A percentile compares a stretch with the other conserved stretches of the same genome.
Evolutionary conservation across 2,888 invertebrate genomes (phyloP).

Genomic region (Synanthedon andrenaeformis): DNA sequence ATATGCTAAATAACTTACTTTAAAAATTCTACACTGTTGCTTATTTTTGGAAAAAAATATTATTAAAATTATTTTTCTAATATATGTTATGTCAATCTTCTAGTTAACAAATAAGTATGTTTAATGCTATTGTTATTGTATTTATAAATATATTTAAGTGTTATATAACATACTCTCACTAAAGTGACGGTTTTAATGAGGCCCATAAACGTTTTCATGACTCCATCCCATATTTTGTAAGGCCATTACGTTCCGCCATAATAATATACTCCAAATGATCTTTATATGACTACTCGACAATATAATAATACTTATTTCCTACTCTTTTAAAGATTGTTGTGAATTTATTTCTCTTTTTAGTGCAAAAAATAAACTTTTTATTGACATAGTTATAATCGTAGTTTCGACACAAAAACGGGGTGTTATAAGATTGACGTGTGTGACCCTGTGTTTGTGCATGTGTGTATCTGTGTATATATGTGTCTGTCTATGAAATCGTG

Average conservation of each 20-base stretch:
- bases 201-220: constrained; percentile 29
- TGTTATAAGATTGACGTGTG: background rate
- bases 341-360: background rate
- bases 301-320: background rate
- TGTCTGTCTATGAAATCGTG: too few species aligned
- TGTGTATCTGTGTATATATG: too few species aligned
- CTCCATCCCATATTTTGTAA: constrained; percentile 25
- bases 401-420: background rate
- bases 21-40: too few species aligned
- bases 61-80: too few species aligned
- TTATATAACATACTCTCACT: background rate
- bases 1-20: too few species aligned
- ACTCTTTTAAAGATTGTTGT: background rate
- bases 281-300: background rate
- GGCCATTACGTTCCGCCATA: constrained; percentile 13
- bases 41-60: too few species aligned
- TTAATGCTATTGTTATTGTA: too few species aligned
- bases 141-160: too few species aligned
- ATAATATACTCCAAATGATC: background rate
- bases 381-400: background rate
- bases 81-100: too few species aligned
- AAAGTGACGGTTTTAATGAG: constrained; percentile 22
- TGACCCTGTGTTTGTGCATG: too few species aligned
- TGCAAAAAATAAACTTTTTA: background rate
- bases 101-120: too few species aligned